A percentile compares a stretch with the other conserved stretches of the same genome.
Conservation (phyloP, 1,140 invertebrate species). For the Penaeus chinensis region DNA sequence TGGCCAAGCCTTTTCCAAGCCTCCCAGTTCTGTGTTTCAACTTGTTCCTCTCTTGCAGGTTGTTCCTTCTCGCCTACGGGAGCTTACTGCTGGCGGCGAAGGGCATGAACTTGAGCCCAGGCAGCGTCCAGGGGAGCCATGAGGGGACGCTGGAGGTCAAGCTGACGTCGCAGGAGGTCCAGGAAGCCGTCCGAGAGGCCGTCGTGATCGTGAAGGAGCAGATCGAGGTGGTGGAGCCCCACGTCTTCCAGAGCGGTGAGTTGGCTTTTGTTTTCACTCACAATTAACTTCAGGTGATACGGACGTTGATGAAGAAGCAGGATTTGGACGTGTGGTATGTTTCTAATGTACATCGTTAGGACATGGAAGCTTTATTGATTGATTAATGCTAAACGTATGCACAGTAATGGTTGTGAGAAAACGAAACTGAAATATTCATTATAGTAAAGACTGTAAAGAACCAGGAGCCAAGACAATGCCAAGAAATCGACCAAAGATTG, state of each 20-base stretch:
- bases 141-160: slow-evolving; percentile 26
- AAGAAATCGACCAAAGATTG: too few relatives aligned
- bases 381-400: too few relatives aligned
- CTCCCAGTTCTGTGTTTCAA: neutral
- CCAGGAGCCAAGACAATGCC: too few relatives aligned
- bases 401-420: too few relatives aligned
- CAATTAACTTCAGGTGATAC: too few relatives aligned
- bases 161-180: slow-evolving; percentile 31
- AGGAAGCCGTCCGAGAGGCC: slow-evolving; percentile 38
- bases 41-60: neutral
- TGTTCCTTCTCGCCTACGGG: slow-evolving; percentile 9
- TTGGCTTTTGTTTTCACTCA: neutral
- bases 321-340: too few relatives aligned
- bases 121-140: neutral
- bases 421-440: too few relatives aligned
- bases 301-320: too few relatives aligned
- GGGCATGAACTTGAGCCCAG: neutral
- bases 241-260: slow-evolving; percentile 46
- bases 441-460: too few relatives aligned
- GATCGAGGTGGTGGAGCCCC: slow-evolving; percentile 39
- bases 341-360: too few relatives aligned
- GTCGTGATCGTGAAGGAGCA: slow-evolving; percentile 32
- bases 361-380: too few relatives aligned
- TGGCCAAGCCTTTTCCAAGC: neutral
- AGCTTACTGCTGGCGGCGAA: slow-evolving; percentile 7